A percentile compares a stretch with the other conserved stretches of the same genome.
Conservation (phyloP, 2,113 vertebrate species). For the Corythornis madagascariensis region DNA sequence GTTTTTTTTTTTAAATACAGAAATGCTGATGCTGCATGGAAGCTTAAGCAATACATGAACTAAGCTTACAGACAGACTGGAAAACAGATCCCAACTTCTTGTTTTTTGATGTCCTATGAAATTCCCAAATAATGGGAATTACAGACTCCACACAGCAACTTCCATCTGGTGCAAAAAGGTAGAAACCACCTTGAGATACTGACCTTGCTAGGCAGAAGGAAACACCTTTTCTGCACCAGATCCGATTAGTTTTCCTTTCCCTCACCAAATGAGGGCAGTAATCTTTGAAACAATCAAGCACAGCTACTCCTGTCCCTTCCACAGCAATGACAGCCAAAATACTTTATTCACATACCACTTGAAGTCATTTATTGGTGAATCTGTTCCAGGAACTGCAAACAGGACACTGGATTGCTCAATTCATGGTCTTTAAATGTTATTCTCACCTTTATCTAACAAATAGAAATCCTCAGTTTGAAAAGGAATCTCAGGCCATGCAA, state of each 20-base stretch:
- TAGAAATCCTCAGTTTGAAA: not conserved
- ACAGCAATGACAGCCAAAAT: not conserved
- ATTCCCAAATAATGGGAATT: not conserved
- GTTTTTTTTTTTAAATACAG: fast-evolving
- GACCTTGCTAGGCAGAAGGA: not conserved
- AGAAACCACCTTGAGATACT: not conserved
- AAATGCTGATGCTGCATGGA: not conserved
- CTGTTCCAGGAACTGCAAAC: not conserved
- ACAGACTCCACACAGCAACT: not conserved
- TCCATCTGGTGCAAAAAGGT: not conserved
- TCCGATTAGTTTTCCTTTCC: not conserved
- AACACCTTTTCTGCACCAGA: not conserved
- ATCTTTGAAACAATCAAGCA: not conserved
- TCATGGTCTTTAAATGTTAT: not conserved
- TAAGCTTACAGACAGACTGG: not conserved
- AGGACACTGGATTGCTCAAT: not conserved
- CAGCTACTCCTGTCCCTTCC: not conserved
- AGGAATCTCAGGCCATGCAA: not conserved
- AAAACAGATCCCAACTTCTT: not conserved
- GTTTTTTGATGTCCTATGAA: not conserved
- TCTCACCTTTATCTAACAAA: not conserved
- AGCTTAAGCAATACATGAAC: not conserved
- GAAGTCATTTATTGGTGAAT: no score
- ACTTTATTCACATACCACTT: not conserved
- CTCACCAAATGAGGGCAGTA: not conserved